A percentile compares a stretch with the other conserved stretches of the same genome.
phyloP scores from a whole-genome alignment of 2,113 vertebrate genomes.

The Tamias sibiricus region DNA sequence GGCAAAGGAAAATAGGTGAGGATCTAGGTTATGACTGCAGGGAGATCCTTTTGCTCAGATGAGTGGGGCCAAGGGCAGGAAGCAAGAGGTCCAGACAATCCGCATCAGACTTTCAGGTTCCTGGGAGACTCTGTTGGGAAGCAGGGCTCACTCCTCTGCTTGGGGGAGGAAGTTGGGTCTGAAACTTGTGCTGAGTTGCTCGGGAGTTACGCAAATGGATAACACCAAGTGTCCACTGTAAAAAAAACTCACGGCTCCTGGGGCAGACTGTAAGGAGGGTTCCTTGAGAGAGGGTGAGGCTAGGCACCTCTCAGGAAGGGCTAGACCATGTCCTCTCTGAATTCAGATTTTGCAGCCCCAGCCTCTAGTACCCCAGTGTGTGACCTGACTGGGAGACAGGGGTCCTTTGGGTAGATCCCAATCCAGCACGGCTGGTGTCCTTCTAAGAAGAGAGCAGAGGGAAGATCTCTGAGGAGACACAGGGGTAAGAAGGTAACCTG shows the following conservation, averaged over 20 bases:
- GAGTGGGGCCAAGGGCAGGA: neutral
- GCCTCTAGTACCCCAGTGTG: neutral
- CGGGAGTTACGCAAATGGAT: neutral
- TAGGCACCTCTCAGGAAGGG: no score
- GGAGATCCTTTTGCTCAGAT: neutral
- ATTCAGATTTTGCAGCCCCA: neutral
- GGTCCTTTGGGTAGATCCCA: neutral
- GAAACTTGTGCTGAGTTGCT: neutral
- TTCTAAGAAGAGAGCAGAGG: neutral
- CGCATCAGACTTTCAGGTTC: neutral
- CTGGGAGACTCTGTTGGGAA: neutral
- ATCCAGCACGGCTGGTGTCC: neutral
- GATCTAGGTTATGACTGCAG: neutral
- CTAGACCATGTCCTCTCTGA: no score
- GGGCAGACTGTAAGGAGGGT: neutral
- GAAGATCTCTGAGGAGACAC: neutral
- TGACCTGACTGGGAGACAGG: neutral
- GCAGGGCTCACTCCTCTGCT: fast-evolving
- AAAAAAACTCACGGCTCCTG: neutral
- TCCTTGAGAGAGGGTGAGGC: neutral
- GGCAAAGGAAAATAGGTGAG: neutral
- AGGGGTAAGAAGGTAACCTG: neutral
- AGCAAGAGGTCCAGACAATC: neutral
- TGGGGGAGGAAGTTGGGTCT: neutral
- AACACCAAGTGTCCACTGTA: neutral